Evolutionary conservation across 2,888 invertebrate species (phyloP).

Genomic region (Mystacides longicornis): DNA sequence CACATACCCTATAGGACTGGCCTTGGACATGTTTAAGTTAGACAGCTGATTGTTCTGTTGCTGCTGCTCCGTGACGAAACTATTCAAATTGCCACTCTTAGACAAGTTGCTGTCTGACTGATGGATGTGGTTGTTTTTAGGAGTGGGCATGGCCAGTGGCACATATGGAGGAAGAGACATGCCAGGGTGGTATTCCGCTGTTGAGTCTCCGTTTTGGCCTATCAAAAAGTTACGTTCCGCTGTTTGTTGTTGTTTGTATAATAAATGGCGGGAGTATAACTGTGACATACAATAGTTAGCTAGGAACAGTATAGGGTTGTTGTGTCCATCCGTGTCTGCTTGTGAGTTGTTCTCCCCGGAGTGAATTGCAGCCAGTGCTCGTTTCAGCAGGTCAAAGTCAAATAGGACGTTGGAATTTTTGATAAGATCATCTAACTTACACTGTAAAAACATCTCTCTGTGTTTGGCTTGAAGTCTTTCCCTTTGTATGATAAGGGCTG

Average conservation of each 20-base stretch:
- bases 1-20: conserved; percentile 30
- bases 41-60: conserved; percentile 12
- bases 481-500: conserved; percentile 56
- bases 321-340: conserved; percentile 38
- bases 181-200: conserved; percentile 35
- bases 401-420: conserved; percentile 59
- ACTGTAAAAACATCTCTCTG: conserved; percentile 65
- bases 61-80: conserved; percentile 11
- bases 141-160: conserved; percentile 28
- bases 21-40: conserved; percentile 26
- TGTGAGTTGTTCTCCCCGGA: conserved; percentile 46
- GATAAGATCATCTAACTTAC: conserved; percentile 63
- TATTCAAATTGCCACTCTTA: conserved; percentile 12
- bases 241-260: conserved; percentile 35
- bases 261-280: conserved; percentile 57
- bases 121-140: conserved; percentile 24
- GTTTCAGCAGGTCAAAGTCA: conserved; percentile 60
- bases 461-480: conserved; percentile 60
- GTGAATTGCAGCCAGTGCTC: conserved; percentile 57
- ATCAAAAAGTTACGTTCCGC: conserved; percentile 27
- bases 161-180: conserved; percentile 32
- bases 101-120: conserved; percentile 26
- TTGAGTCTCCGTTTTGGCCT: conserved; percentile 28
- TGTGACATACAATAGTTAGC: conserved; percentile 73
- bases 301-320: conserved; percentile 63